A percentile compares a stretch with the other conserved stretches of the same genome.
These are phyloP conservation scores for Rhagonycha fulva DNA, from an alignment of 2,888 invertebrate species.

Conservation along the genomic window DNA sequence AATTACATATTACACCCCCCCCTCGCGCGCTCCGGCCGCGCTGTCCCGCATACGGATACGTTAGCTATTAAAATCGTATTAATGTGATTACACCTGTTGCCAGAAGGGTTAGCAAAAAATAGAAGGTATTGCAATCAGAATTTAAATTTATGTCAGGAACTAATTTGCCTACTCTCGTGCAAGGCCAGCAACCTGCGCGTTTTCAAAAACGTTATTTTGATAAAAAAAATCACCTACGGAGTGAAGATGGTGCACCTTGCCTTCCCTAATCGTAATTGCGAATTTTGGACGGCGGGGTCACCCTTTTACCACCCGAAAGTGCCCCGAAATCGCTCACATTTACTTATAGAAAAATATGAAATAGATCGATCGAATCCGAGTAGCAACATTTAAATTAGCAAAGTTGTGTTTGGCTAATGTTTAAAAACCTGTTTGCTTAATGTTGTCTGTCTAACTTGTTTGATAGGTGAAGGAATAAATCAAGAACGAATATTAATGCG, in stretches of 20 bases:
- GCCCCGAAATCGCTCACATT: neutral
- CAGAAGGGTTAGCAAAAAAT: neutral
- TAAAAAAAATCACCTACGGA: neutral
- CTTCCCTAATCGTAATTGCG: neutral
- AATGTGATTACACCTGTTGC: neutral
- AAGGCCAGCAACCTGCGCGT: neutral
- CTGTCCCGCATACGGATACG: neutral
- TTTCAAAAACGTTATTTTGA: neutral
- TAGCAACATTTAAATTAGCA: neutral
- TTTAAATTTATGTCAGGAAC: neutral
- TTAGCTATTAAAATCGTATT: neutral
- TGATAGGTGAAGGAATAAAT: neutral
- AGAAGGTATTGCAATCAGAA: neutral
- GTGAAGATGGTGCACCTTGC: neutral
- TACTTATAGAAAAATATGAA: neutral
- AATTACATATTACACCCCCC: neutral
- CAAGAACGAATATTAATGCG: neutral
- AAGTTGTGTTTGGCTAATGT: neutral
- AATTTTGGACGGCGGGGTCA: neutral
- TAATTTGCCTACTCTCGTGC: neutral
- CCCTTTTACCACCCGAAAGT: neutral
- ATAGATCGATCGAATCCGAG: neutral
- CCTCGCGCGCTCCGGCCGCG: neutral
- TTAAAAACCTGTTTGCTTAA: neutral
- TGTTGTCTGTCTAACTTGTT: neutral